phyloP scores from a whole-genome alignment of 2,888 invertebrate genomes.

The Acanthosepion pharaonis region DNA sequence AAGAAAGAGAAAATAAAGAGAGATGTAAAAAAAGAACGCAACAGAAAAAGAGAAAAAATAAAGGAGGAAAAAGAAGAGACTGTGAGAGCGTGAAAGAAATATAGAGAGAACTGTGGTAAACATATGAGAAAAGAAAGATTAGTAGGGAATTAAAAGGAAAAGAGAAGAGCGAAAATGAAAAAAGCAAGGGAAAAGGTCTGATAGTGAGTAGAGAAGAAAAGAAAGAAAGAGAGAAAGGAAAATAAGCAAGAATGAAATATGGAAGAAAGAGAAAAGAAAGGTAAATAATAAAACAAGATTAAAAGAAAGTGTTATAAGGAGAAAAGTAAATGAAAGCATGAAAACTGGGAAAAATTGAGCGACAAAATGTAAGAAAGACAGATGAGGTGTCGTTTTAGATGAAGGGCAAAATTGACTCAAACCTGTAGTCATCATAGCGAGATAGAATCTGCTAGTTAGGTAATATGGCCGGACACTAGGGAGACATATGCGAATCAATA shows the following conservation, averaged over 20 bases:
- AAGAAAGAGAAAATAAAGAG: no score
- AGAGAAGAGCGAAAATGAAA: neutral
- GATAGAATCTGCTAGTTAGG: constrained; percentile 9
- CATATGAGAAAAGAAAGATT: neutral
- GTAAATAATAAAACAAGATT: no score
- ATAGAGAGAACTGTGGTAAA: neutral
- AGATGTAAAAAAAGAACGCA: no score
- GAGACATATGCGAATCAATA: neutral
- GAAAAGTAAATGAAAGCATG: neutral
- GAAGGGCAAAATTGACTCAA: neutral
- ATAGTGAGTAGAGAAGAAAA: neutral
- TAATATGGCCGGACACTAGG: neutral
- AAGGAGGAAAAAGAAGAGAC: no score
- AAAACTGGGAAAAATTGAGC: neutral
- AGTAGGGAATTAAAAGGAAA: neutral
- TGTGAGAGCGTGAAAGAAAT: no score
- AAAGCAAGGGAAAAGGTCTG: neutral
- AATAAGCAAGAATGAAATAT: neutral
- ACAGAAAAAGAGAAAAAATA: no score
- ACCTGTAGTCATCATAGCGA: constrained; percentile 2
- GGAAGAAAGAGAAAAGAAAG: no score
- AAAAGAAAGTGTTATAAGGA: no score
- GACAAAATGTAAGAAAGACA: neutral
- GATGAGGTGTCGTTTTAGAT: constrained; percentile 33
- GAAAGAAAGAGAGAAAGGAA: neutral